Percentiles rank a stretch among this genome's conserved stretches.
Evolutionary conservation across 2,797 vertebrate genomes (phyloP).

Genomic region (Microctenopoma steveboyesi): DNA sequence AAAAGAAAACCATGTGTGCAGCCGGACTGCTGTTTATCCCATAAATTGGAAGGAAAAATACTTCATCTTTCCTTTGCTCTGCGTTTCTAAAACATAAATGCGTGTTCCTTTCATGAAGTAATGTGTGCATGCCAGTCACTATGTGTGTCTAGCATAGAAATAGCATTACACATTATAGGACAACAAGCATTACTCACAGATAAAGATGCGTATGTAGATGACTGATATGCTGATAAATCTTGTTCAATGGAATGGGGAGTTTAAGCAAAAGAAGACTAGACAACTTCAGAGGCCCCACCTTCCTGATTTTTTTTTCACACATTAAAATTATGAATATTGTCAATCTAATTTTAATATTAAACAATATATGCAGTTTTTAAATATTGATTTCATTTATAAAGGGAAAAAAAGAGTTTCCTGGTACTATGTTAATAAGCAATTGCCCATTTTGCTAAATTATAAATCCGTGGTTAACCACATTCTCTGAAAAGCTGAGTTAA

Average conservation of each 20-base stretch:
- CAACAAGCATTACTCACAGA: background rate
- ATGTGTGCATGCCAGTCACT: background rate
- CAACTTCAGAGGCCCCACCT: background rate
- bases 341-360: too few relatives aligned
- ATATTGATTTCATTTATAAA: too few relatives aligned
- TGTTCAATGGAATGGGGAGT: background rate
- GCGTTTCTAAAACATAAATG: slow-evolving; percentile 12
- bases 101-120: background rate
- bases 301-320: too few relatives aligned
- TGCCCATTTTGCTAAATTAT: too few relatives aligned
- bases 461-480: too few relatives aligned
- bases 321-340: too few relatives aligned
- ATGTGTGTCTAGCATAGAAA: background rate
- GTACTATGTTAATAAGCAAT: too few relatives aligned
- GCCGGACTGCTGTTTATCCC: slow-evolving; percentile 32
- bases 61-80: slow-evolving; percentile 10
- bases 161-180: too few relatives aligned
- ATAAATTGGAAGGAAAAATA: slow-evolving; percentile 14
- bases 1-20: slow-evolving; percentile 23
- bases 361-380: too few relatives aligned
- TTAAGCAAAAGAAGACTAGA: background rate
- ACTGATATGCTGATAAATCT: background rate
- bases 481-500: too few relatives aligned
- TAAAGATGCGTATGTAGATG: background rate
- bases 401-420: too few relatives aligned